A percentile compares a stretch with the other conserved stretches of the same genome.
Evolutionary conservation across 2,888 invertebrate species (phyloP).

Genomic region (Leptogaster cylindrica): DNA sequence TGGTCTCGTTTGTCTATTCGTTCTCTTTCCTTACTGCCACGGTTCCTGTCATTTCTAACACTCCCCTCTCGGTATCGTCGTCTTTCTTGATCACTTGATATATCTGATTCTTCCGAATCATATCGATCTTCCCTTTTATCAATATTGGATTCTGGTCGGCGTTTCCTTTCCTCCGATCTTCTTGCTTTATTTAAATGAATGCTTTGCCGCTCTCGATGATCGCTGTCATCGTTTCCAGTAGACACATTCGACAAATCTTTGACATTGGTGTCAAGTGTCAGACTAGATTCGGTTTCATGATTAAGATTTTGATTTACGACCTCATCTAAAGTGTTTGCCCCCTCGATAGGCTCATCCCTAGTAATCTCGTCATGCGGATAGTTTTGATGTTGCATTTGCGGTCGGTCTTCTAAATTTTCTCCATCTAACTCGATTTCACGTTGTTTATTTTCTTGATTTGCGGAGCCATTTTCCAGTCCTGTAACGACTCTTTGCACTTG

Average conservation of each 20-base stretch:
- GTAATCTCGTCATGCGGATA: constrained; percentile 50
- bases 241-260: constrained; percentile 55
- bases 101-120: constrained; percentile 70
- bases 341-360: constrained; percentile 65
- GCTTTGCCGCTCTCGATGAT: constrained; percentile 52
- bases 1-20: constrained; percentile 51
- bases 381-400: constrained; percentile 44
- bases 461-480: constrained; percentile 64
- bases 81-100: constrained; percentile 68
- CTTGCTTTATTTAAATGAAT: constrained; percentile 49
- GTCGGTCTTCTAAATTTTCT: constrained; percentile 64
- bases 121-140: constrained; percentile 63
- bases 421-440: constrained; percentile 68
- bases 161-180: constrained; percentile 56
- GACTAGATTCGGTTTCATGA: constrained; percentile 49
- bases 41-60: constrained; percentile 53
- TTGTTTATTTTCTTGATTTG: constrained; percentile 58
- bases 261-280: constrained; percentile 50
- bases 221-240: constrained; percentile 59
- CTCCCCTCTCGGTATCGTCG: constrained; percentile 65
- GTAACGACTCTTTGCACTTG: constrained; percentile 64
- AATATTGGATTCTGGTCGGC: constrained; percentile 53
- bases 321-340: constrained; percentile 59
- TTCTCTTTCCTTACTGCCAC: constrained; percentile 60
- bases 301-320: constrained; percentile 36